Base-by-base conservation (phyloP, 1,140 invertebrate genomes). In the Chelonus insularis region DNA sequence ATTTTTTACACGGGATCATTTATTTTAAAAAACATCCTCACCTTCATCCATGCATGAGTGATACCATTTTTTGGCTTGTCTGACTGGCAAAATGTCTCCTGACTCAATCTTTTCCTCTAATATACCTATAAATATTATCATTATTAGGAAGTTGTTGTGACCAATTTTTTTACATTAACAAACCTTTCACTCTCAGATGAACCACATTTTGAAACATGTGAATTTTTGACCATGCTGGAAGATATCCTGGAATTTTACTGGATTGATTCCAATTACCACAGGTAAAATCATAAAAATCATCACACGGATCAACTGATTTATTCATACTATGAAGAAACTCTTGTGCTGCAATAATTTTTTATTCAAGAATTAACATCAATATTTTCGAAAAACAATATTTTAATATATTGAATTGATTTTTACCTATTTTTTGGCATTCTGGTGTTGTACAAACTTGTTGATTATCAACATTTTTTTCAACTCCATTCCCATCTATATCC, bases 261-360 rank as follows among this genome's bases (percentile, higher is more conserved):
- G 86, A 85, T 67, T 86, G 86, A 20, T 94, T 87, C 94, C 93
- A 96, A 1, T 89, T 88, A 12, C 93, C 93, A 72, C 94, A 97
- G 0, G 93, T 85, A 78, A 91, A 96, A 57, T 89, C 83, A 77
- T 95, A 97, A 78, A 97, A 97, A 76, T 97, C 93, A 6, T 92
- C 83, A 75, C 95, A 97, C 0, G 95, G 94, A 74, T 95, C 85
- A 1, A 88, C 84, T 1, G 74, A 82, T 0, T 76, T 73, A 71
- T 96, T 91, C 77, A 96, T 88, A n/a, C 43, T 20, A 3, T 9
- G 5, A 4, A 14, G 23, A 21, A 58, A 14, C 1, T 48, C 34
- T 29, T 48, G 1, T 2, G 41, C 57, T 58, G 25, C n/a, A n/a
- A n/a, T n/a, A n/a, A n/a, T n/a, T n/a, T 20, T 1, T 5, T n/a